A percentile compares a stretch with the other conserved stretches of the same genome.
Conservation (phyloP, 2,113 vertebrate genomes). For the Tychaedon coryphoeus region DNA sequence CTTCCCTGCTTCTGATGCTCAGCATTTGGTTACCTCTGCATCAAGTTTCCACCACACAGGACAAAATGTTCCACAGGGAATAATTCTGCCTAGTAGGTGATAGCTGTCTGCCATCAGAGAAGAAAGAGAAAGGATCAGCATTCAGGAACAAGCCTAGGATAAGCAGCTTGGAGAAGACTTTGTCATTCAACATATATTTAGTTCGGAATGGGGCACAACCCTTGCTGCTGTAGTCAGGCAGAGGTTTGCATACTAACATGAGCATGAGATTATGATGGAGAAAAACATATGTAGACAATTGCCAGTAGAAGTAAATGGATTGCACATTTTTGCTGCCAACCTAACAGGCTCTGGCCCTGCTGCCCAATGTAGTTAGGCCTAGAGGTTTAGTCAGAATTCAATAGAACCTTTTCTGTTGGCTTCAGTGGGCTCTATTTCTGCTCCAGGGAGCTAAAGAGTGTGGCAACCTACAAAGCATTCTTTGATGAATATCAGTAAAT, state of each 20-base stretch:
- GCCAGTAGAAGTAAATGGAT: neutral
- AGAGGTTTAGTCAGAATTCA: neutral
- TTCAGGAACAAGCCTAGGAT: neutral
- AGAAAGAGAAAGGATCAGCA: neutral
- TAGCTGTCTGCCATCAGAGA: neutral
- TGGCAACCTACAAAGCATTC: neutral
- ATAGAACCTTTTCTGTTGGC: neutral
- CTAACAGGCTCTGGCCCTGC: neutral
- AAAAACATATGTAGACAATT: neutral
- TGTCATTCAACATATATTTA: neutral
- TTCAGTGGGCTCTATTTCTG: neutral
- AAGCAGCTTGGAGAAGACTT: neutral
- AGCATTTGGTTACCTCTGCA: neutral
- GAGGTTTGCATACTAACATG: neutral
- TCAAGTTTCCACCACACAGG: neutral
- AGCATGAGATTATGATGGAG: neutral
- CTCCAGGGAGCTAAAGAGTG: neutral
- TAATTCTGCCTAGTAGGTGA: neutral
- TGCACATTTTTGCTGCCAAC: neutral
- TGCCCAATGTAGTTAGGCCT: neutral
- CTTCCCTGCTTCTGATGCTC: fast-evolving
- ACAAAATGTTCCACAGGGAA: neutral
- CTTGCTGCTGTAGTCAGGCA: neutral
- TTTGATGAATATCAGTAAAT: neutral
- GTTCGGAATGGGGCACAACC: neutral